Evolutionary conservation across 2,888 invertebrate genomes (phyloP), one percentile per base, ranked within the genome.

Genomic region (Geotrupes spiniger): DNA sequence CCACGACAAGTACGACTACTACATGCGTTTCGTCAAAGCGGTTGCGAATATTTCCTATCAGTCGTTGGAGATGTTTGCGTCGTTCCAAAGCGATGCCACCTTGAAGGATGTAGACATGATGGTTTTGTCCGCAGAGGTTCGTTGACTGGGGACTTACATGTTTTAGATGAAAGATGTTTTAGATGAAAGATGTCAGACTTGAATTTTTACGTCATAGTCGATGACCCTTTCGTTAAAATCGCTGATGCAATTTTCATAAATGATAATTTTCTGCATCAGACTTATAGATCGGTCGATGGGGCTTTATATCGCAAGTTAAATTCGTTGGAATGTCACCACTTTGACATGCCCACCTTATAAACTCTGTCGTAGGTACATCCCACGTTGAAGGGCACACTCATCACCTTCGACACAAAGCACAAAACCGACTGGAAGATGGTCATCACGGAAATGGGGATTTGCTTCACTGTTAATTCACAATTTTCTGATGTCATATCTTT

Each of bases 381-480:
- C 1, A 66, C 71, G 1, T 51, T 73, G 1, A 62, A 71, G 1
- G 70, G 78, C 1, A 78, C 75, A 51, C 65, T 76, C 2, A 73
- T 75, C 1, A 77, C 79, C 42, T 77, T 76, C 1, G 75, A 76
- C 15, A 67, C 63, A 1, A 62, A 63, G 39, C 57, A 62, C 1
- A 63, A 66, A 53, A 58, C 61, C 2, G 58, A 62, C 1, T 81
- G 80, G 79, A 66, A 66, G 0, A 70, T 77, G 0, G 75, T 82
- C 1, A 78, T 86, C 74, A 84, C 85, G 0, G 87, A 87, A 59
- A 69, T 77, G 4, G 87, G 87, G 0, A 72, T 77, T 0, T 87
- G 87, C 57, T 81, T 80, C 62, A 75, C 78, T 2, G 78, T 82
- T 21, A 86, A 85, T 61, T 82, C 84, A 0, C 66, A 79, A 17